Evolutionary conservation across 2,888 invertebrate species (phyloP).

Genomic region (Dichetophora obliterata): DNA sequence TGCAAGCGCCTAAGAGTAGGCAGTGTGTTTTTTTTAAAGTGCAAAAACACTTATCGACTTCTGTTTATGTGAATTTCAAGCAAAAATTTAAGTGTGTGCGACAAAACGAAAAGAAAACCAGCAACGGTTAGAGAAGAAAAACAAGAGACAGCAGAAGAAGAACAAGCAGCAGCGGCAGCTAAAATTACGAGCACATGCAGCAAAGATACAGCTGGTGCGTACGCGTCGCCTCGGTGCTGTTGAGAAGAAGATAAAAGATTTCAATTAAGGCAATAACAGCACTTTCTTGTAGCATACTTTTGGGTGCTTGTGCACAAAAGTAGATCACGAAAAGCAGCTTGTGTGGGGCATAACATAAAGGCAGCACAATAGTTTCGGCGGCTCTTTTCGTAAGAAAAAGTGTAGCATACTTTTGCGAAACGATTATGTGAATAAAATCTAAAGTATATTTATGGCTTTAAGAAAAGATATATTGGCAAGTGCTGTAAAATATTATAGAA

Average conservation of each 20-base stretch:
- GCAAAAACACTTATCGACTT: neutral
- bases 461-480: neutral
- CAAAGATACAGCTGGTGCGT: constrained; percentile 23
- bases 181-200: neutral
- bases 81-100: neutral
- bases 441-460: neutral
- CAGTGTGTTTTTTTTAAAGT: neutral
- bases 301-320: constrained; percentile 16
- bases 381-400: neutral
- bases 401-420: too few relatives aligned
- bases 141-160: neutral
- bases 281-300: constrained; percentile 31
- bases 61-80: neutral
- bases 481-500: neutral
- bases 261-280: constrained; percentile 33
- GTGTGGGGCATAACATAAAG: neutral
- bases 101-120: neutral
- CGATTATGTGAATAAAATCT: neutral
- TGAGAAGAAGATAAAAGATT: neutral
- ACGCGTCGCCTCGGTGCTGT: neutral
- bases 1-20: neutral
- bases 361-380: neutral
- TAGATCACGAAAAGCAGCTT: too few relatives aligned
- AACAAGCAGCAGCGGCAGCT: neutral
- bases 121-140: too few relatives aligned